Evolutionary conservation across 2,113 vertebrate genomes (phyloP).

Genomic region (Pterocles gutturalis): DNA sequence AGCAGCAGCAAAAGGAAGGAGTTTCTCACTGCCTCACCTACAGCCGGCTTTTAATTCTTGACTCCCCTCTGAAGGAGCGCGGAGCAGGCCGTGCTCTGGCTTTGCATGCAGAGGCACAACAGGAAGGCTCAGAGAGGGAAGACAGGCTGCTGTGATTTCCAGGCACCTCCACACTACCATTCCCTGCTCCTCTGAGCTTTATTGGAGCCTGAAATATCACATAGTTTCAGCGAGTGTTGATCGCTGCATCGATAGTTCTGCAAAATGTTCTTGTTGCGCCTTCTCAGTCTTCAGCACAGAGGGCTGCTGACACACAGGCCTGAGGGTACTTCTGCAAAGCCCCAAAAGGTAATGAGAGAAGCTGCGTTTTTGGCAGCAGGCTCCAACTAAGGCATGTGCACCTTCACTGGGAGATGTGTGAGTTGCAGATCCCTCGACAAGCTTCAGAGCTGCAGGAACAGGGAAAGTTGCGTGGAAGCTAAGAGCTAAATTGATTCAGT

Average conservation of each 20-base stretch:
- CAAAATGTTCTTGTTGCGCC: conserved; percentile 3
- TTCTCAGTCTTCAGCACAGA: not conserved
- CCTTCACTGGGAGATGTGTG: not conserved
- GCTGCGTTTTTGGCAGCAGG: not conserved
- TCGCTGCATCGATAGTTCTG: not conserved
- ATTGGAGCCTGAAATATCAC: not conserved
- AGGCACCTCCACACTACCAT: rapidly evolving
- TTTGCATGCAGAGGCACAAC: not conserved
- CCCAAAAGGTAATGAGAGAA: not conserved
- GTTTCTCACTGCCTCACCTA: not conserved
- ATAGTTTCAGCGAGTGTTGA: not conserved
- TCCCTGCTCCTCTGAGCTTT: not conserved
- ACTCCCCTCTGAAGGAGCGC: not conserved
- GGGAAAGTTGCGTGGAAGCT: not conserved
- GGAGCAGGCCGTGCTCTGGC: rapidly evolving
- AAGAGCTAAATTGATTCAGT: not conserved
- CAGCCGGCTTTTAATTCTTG: not conserved
- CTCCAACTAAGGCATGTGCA: not conserved
- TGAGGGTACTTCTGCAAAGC: not conserved
- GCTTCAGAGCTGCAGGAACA: not conserved
- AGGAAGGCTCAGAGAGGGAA: not conserved
- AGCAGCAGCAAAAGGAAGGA: not conserved
- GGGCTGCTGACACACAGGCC: not conserved
- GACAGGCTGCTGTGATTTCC: not conserved
- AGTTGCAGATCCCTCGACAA: not conserved